Percentiles rank a stretch among this genome's conserved stretches.
These are phyloP conservation scores for Meriones psammophilus DNA, from an alignment of 2,797 vertebrate species.

Conservation along the genomic window DNA sequence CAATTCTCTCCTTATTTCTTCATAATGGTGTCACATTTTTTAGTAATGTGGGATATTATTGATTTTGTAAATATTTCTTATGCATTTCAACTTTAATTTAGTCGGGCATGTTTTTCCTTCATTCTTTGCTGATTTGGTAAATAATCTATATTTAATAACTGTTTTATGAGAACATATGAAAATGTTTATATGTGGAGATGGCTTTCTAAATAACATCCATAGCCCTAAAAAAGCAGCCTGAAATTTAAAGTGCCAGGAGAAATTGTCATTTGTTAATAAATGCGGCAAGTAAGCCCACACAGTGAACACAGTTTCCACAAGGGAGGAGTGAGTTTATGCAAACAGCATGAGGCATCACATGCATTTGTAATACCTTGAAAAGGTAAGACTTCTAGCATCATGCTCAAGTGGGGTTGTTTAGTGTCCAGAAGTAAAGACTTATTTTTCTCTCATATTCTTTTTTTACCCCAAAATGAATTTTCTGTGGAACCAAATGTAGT, in stretches of 20 bases:
- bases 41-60: neutral
- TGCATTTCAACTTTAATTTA: constrained; percentile 11
- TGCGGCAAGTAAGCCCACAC: neutral
- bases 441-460: neutral
- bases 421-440: neutral
- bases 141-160: constrained; percentile 17
- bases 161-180: constrained; percentile 12
- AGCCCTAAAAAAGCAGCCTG: neutral
- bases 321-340: neutral
- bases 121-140: neutral
- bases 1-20: constrained; percentile 3
- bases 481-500: neutral
- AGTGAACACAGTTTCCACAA: neutral
- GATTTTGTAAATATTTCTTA: constrained; percentile 37
- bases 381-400: neutral
- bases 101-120: neutral
- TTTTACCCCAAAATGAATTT: neutral
- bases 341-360: neutral
- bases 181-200: neutral
- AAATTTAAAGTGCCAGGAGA: neutral
- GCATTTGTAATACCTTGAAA: neutral
- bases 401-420: neutral
- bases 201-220: neutral
- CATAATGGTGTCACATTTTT: neutral
- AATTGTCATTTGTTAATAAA: constrained; percentile 24